Evolutionary conservation across 2,888 invertebrate species (phyloP).

Genomic region (Hypsopygia costalis): DNA sequence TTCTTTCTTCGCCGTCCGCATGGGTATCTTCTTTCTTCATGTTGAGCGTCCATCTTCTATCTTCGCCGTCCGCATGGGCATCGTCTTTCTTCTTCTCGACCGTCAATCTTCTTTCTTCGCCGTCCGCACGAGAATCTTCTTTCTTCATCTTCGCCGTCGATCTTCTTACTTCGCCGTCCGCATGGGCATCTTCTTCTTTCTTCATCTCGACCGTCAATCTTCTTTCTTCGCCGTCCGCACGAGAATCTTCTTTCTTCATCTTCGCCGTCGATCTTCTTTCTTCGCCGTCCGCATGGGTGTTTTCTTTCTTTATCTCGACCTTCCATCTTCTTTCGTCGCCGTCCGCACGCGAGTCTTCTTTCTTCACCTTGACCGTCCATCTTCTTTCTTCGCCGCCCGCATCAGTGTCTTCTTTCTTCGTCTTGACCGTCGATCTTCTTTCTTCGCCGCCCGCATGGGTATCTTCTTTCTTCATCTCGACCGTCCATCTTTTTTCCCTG

Average conservation of each 20-base stretch:
- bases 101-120: conserved; percentile 8
- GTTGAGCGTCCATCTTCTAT: conserved; percentile 2
- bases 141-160: conserved; percentile 5
- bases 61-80: conserved; percentile 5
- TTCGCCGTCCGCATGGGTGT: no score
- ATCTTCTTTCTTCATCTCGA: no score
- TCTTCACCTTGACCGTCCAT: neutral
- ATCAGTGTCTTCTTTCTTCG: neutral
- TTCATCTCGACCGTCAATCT: conserved; percentile 6
- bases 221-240: conserved; percentile 5
- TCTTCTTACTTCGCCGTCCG: conserved; percentile 10
- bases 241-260: neutral
- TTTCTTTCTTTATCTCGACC: no score
- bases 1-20: conserved; percentile 11
- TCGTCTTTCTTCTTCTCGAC: conserved; percentile 9
- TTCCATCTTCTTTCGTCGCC: no score
- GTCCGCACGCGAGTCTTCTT: neutral
- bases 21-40: conserved; percentile 8
- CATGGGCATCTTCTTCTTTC: conserved; percentile 4
- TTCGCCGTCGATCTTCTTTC: no score
- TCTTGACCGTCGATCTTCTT: no score
- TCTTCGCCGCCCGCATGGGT: no score
- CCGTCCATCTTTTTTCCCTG: neutral
- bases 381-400: no score
- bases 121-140: conserved; percentile 4